Percentiles rank a stretch among this genome's conserved stretches.
Evolutionary conservation across 2,113 vertebrate genomes (phyloP).

Genomic region (Gnathonemus longibarbis): DNA sequence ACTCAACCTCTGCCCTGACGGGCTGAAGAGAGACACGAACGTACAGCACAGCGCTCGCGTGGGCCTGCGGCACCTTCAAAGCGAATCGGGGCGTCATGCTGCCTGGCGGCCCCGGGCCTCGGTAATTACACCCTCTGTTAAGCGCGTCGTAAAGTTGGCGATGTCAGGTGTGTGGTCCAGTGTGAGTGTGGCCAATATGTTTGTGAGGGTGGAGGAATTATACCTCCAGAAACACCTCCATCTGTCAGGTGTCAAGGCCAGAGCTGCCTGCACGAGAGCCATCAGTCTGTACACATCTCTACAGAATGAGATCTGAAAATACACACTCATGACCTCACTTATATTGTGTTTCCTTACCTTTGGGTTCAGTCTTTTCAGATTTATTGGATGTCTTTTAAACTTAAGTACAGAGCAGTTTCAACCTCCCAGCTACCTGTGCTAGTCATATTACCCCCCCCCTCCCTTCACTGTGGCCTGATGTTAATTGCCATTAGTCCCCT

Average conservation of each 20-base stretch:
- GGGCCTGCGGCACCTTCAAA: not conserved
- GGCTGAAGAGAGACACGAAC: not conserved
- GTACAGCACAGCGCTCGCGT: not conserved
- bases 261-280: not conserved
- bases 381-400: not conserved
- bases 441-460: not conserved
- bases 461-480: not conserved
- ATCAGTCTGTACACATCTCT: not conserved
- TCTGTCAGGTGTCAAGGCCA: not conserved
- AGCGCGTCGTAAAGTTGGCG: not conserved
- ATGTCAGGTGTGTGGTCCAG: not conserved
- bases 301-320: not conserved
- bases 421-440: not conserved
- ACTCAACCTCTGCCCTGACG: not conserved
- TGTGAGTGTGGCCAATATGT: not conserved
- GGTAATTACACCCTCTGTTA: not conserved
- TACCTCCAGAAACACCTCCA: not conserved
- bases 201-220: not conserved
- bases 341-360: not conserved
- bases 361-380: not conserved
- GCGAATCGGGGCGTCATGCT: not conserved
- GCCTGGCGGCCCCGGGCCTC: not conserved
- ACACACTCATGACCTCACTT: not conserved
- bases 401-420: not conserved
- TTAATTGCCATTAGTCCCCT: not conserved